Base-by-base conservation (phyloP, 2,888 invertebrate genomes). In the Amaurobius ferox region DNA sequence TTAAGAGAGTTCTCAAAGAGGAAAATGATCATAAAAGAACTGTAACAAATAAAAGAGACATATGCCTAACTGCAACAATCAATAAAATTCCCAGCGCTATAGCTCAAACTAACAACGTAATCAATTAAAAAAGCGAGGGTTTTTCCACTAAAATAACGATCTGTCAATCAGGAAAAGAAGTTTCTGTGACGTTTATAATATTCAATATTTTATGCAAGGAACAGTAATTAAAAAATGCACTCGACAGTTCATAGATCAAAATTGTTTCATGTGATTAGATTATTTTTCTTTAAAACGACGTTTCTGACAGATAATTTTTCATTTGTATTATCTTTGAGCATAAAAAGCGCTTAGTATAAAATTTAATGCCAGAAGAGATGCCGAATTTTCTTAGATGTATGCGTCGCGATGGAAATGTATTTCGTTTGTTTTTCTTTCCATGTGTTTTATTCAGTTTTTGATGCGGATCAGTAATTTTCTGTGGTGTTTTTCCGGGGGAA, bases 221-320 rank as follows among this genome's bases (percentile, higher is more conserved):
- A 76, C 29, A 44, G 30, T 13, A 44, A 67, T 66, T 66, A 55
- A 48, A 70, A 70, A 62, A 16, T 23, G 26, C 26, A 26, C 16
- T 7, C 35, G 39, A 55, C 23, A 67, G 40, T 68, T 73, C 73
- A 80, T 80, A 68, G 35, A 80, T 80, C 80, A 80, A 73, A 79
- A 74, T 29, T 35, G 48, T 64, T 48, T 40, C 11, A 61, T 66
- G 68, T 80, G 71, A 80, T 73, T 66, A 28, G 73, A 74, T 80
- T 80, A 73, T 67, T 68, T 68, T 55, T 67, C 66, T 68, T 66
- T 73, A 74, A 78, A 68, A 44, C 74, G 73, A 74, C 80, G 67
- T 80, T 68, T 74, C 40, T 74, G 80, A 74, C 67, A 68, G 64
- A 67, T 35, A 73, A 73, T 80, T 74, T 72, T 66, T 80, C 73